These are phyloP conservation scores for Paramormyrops kingsleyae DNA, from an alignment of 2,113 vertebrate species.

Conservation along the genomic window DNA sequence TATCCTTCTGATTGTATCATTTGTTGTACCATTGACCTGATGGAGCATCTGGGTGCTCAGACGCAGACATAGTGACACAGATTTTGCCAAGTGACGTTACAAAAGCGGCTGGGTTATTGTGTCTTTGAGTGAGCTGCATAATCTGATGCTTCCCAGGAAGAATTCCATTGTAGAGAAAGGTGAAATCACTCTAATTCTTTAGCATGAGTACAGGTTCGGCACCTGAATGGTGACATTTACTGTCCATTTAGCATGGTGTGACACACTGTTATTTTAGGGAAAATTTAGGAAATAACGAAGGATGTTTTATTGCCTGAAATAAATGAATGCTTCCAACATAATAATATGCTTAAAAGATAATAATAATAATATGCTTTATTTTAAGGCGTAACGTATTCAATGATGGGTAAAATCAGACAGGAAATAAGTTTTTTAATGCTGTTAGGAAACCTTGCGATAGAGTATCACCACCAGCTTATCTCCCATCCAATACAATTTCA, in stretches of 20 bases:
- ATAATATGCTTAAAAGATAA: not conserved
- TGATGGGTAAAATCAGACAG: conserved; percentile 19
- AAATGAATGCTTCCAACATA: not conserved
- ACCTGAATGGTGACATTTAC: not conserved
- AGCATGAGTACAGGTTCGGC: not conserved
- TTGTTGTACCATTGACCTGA: not conserved
- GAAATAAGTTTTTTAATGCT: conserved; percentile 32
- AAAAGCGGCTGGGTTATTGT: not conserved
- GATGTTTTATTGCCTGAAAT: not conserved
- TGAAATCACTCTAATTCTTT: not conserved
- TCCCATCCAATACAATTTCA: conserved; percentile 44
- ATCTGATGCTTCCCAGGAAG: not conserved
- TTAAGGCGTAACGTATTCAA: conserved; percentile 15
- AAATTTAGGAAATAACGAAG: not conserved
- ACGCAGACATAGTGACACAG: not conserved
- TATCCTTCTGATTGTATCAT: not conserved
- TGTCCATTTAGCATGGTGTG: not conserved
- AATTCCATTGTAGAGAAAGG: not conserved
- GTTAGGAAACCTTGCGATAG: conserved; percentile 19
- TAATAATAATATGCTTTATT: not conserved
- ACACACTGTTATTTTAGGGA: not conserved
- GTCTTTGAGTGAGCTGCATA: not conserved
- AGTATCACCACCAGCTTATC: conserved; percentile 28
- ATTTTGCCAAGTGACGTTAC: not conserved
- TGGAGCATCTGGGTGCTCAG: not conserved